Evolutionary conservation across 2,113 vertebrate species (phyloP).

Genomic region (Furnarius figulus): DNA sequence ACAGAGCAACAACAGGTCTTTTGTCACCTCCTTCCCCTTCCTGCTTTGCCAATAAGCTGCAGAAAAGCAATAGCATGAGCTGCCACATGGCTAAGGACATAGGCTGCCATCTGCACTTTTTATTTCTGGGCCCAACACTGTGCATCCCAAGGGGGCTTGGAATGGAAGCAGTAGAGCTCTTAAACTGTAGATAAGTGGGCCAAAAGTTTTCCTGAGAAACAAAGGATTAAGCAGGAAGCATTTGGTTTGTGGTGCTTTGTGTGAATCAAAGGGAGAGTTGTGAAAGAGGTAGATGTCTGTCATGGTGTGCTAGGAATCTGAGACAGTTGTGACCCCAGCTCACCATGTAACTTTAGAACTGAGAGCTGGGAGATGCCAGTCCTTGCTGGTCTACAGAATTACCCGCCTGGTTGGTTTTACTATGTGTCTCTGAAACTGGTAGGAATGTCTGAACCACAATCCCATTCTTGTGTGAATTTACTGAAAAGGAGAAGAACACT

Average conservation of each 20-base stretch:
- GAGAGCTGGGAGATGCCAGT: not conserved
- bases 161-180: not conserved
- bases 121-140: not conserved
- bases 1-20: not conserved
- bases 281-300: not conserved
- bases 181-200: not conserved
- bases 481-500: not conserved
- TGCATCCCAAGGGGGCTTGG: rapidly evolving
- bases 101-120: not conserved
- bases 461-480: not conserved
- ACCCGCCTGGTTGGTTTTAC: not conserved
- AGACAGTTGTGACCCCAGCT: not conserved
- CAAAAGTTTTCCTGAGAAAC: not conserved
- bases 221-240: not conserved
- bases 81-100: not conserved
- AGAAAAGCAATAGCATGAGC: not conserved
- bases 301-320: not conserved
- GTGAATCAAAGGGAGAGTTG: not conserved
- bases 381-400: not conserved
- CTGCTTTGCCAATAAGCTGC: not conserved
- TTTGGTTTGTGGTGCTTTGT: not conserved
- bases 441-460: not conserved
- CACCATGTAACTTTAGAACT: not conserved
- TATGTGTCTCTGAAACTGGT: not conserved
- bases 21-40: not conserved